Base-by-base conservation (phyloP, 2,113 vertebrate species). In the Grus americana region DNA sequence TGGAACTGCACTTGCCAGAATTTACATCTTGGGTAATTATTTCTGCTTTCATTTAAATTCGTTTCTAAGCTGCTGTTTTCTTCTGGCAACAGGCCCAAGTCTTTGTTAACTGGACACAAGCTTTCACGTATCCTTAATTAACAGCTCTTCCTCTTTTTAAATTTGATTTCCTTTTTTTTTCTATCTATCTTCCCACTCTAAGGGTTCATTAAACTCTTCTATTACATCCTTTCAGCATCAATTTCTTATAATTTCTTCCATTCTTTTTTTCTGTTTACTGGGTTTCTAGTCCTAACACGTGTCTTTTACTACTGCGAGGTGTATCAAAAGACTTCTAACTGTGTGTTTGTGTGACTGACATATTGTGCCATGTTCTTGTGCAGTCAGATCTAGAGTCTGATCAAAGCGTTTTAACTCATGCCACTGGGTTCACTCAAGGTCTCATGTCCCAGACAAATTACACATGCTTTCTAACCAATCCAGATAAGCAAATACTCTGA, bases 11-110 rank as follows among this genome's bases (percentile, higher is more conserved):
- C 50, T 91, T 88, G 59, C 67, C 32, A 36, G 55, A 63, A 86
- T 79, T 92, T 93, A 46, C 61, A 95, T 95, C 87, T 95, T 78
- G 49, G 59, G 79, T 94, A 96, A 85, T 90, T 95, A 44, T 85
- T 96, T 96, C 85, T 96, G 50, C 89, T 97, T 97, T 95, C 86
- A 79, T 95, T 94, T 96, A 97, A 92, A 94, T 94, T 93, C 63
- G 72, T 78, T 93, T 88, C 52, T 84, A 58, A 92, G 52, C 14
- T 52, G 76, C 79, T 74, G 8, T 83, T 96, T 95, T 91, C 47
- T 57, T 67, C 83, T 86, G 86, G 61, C 62, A 91, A 63, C 49
- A 91, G 52, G 44, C 65, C 72, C 65, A 81, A 91, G 57, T 59
- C 68, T 93, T 92, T 86, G 68, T 57, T 92, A 91, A 92, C 63